These are phyloP conservation scores for Eurois occulta DNA, from an alignment of 2,888 invertebrate genomes.

Conservation along the genomic window DNA sequence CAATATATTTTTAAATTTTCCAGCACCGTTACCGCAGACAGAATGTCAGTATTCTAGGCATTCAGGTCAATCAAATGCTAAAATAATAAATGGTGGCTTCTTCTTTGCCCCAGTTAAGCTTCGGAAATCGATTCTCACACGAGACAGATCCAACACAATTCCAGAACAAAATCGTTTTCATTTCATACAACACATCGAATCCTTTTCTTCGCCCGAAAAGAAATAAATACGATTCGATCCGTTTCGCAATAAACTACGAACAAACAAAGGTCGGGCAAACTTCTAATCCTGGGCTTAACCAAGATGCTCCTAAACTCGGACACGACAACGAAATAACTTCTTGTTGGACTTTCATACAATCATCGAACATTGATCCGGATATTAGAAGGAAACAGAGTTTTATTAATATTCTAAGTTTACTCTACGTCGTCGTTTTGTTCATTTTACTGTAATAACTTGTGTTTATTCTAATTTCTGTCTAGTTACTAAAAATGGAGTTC, in stretches of 20 bases:
- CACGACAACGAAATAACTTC: conserved; percentile 42
- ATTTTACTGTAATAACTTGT: too few species aligned
- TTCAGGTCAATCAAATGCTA: neutral
- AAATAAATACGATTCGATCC: conserved; percentile 49
- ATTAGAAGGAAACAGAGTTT: conserved; percentile 6
- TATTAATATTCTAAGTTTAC: conserved; percentile 26
- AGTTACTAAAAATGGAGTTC: too few species aligned
- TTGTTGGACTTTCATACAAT: conserved; percentile 30
- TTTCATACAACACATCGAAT: conserved; percentile 36
- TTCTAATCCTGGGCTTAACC: conserved; percentile 52
- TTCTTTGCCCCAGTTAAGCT: neutral
- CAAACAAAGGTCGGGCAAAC: conserved; percentile 46
- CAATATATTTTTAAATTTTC: neutral
- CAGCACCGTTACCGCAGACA: neutral
- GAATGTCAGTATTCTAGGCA: neutral
- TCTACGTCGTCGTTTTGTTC: too few species aligned
- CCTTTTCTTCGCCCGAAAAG: conserved; percentile 31
- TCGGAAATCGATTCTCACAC: neutral
- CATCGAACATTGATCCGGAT: conserved; percentile 22
- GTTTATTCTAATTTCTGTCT: too few species aligned
- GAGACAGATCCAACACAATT: neutral
- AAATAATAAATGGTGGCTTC: neutral
- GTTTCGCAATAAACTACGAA: conserved; percentile 44
- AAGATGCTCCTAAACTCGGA: conserved; percentile 44
- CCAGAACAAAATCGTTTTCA: conserved; percentile 31